Base-by-base conservation (phyloP, 2,888 invertebrate genomes). In the Eilema griseolum region DNA sequence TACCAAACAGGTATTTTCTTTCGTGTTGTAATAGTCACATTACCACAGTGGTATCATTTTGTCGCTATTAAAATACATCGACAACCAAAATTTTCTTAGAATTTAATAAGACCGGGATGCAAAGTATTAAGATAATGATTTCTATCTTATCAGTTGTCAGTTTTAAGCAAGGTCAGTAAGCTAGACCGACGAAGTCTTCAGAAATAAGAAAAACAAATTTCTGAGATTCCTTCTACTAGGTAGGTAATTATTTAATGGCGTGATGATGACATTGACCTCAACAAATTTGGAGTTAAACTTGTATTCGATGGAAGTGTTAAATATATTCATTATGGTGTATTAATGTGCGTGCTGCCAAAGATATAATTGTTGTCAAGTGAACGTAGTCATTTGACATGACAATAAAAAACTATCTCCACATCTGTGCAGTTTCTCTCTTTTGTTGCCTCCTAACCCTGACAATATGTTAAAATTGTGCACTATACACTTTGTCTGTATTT, bases 341-440 rank as follows among this genome's bases (percentile, higher is more conserved):
- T 26, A 2, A 59, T 59, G 28, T 24, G 64, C 31, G 23, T n/a
- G 37, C 10, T 7, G 14, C 26, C 23, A 26, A 33, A 61, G n/a
- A 60, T 61, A 60, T 67, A 64, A 67, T 67, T 61, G 37, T 61
- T 26, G 56, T 65, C 56, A 33, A 61, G n/a, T 26, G 20, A 52
- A 20, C 37, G 66, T 62, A 52, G 64, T 31, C 52, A 28, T 67
- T 68, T 69, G 37, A 60, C 64, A 66, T 68, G 73, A 67, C 70
- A 81, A 76, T 74, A 82, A 83, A 72, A 76, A 26, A 62, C 59
- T 71, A 33, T 71, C 64, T 41, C 61, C 33, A 75, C 82, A 82
- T 83, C 74, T 82, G 82, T 79, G 69, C 64, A 68, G 70, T 78
- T 80, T 82, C 75, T 67, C 69, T 56, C 56, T 59, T 56, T 64